phyloP scores from a whole-genome alignment of 2,888 invertebrate species.

The Mythimna loreyi region DNA sequence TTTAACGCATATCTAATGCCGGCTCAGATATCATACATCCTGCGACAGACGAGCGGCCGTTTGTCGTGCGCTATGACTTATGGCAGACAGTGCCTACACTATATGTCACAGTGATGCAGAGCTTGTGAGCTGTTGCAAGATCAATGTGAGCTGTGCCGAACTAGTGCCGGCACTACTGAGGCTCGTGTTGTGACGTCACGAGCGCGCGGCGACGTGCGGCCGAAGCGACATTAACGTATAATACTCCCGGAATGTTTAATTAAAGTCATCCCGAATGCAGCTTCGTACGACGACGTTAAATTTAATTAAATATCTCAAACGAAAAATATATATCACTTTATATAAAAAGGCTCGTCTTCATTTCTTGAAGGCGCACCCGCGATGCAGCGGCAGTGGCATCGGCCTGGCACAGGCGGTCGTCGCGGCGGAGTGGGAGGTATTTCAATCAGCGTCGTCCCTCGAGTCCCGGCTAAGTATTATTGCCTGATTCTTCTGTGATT shows the following conservation, averaged over 20 bases:
- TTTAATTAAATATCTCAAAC: slow-evolving; percentile 40
- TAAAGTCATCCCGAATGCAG: slow-evolving; percentile 28
- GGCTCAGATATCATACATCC: slow-evolving; percentile 9
- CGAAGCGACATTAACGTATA: slow-evolving; percentile 4
- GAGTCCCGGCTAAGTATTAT: slow-evolving; percentile 58
- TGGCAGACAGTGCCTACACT: not conserved
- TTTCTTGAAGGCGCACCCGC: slow-evolving; percentile 7
- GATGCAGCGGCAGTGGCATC: slow-evolving; percentile 21
- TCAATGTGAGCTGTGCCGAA: not conserved
- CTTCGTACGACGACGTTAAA: slow-evolving; percentile 4
- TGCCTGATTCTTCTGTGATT: slow-evolving; percentile 61
- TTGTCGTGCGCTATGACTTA: slow-evolving; percentile 21
- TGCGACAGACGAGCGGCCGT: slow-evolving; percentile 16
- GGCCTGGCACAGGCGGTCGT: not conserved
- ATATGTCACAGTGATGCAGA: not conserved
- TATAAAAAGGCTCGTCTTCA: slow-evolving; percentile 10
- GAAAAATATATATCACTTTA: slow-evolving; percentile 19
- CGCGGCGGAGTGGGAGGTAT: slow-evolving; percentile 43
- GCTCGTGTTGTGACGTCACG: not conserved
- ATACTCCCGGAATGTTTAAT: slow-evolving; percentile 39
- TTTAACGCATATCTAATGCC: slow-evolving; percentile 1
- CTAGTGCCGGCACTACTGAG: not conserved
- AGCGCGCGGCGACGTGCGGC: not conserved
- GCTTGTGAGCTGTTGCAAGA: slow-evolving; percentile 5
- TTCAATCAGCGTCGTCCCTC: slow-evolving; percentile 60